Conservation (phyloP, 2,888 invertebrate genomes). For the Limenitis arthemis region DNA sequence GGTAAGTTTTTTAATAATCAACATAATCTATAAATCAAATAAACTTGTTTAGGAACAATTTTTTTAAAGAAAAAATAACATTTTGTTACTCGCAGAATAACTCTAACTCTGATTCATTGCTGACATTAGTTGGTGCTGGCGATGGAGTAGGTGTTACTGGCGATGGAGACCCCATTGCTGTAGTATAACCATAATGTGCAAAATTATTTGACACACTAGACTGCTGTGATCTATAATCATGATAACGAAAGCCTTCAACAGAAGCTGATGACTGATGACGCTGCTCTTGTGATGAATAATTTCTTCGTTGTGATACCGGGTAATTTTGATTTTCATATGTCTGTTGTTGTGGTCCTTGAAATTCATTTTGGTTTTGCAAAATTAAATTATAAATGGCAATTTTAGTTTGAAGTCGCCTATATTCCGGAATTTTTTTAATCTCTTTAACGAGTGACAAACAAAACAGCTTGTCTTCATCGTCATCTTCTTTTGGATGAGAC, state of each 20-base stretch:
- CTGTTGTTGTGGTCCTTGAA: constrained; percentile 17
- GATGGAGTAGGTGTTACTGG: too few relatives aligned
- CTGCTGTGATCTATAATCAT: constrained; percentile 20
- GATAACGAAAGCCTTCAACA: constrained; percentile 18
- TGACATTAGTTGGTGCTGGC: constrained; percentile 25
- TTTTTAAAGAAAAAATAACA: too few relatives aligned
- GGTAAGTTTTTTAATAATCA: constrained; percentile 19
- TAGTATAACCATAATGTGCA: constrained; percentile 16
- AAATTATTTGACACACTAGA: constrained; percentile 25
- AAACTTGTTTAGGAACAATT: constrained; percentile 20
- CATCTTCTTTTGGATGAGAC: constrained; percentile 22
- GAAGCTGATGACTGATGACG: constrained; percentile 22
- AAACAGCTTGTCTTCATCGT: constrained; percentile 24
- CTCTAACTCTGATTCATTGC: constrained; percentile 23
- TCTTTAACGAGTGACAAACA: constrained; percentile 24
- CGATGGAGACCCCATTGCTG: constrained; percentile 22
- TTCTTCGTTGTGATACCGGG: constrained; percentile 24
- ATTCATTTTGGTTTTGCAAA: constrained; percentile 3
- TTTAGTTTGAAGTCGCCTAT: constrained; percentile 22
- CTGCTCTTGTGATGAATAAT: constrained; percentile 25
- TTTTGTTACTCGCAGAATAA: constrained; percentile 24
- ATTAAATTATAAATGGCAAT: constrained; percentile 27
- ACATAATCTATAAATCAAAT: constrained; percentile 22
- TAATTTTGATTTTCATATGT: constrained; percentile 23
- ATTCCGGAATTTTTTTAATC: constrained; percentile 23